Evolutionary conservation across 2,113 vertebrate genomes (phyloP).

Genomic region (Brachirus orientalis): DNA sequence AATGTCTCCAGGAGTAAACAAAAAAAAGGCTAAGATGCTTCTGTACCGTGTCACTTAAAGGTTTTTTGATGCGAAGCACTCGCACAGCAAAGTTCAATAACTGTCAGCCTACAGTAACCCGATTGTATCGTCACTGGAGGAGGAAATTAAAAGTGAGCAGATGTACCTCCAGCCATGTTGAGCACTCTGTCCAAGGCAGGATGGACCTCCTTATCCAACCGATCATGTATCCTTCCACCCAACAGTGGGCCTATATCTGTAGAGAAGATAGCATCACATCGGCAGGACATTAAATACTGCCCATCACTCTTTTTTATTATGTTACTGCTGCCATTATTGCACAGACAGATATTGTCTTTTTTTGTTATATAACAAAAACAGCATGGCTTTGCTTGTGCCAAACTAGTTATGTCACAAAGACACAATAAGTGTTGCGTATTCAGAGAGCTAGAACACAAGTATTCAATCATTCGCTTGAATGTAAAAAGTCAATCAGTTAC

Average conservation of each 20-base stretch:
- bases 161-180: conserved; percentile 88
- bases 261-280: conserved; percentile 23
- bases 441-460: too few species aligned
- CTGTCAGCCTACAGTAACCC: background rate
- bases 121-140: conserved; percentile 3
- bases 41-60: too few species aligned
- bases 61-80: background rate
- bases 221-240: conserved; percentile 84
- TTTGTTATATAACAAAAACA: background rate
- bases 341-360: background rate
- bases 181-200: conserved; percentile 86
- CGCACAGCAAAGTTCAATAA: background rate
- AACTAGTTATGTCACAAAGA: conserved; percentile 44
- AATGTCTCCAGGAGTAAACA: too few species aligned
- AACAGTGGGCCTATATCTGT: conserved; percentile 89
- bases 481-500: too few species aligned
- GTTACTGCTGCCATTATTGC: background rate
- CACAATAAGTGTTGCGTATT: too few species aligned
- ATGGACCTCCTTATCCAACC: conserved; percentile 84
- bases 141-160: conserved; percentile 38
- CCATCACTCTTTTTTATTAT: conserved; percentile 10
- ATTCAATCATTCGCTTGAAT: too few species aligned
- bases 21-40: background rate
- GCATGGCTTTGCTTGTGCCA: conserved; percentile 3
- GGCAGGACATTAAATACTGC: background rate